These are phyloP conservation scores for Nematopogon swammerdamellus DNA, from an alignment of 2,888 invertebrate species.

Conservation along the genomic window DNA sequence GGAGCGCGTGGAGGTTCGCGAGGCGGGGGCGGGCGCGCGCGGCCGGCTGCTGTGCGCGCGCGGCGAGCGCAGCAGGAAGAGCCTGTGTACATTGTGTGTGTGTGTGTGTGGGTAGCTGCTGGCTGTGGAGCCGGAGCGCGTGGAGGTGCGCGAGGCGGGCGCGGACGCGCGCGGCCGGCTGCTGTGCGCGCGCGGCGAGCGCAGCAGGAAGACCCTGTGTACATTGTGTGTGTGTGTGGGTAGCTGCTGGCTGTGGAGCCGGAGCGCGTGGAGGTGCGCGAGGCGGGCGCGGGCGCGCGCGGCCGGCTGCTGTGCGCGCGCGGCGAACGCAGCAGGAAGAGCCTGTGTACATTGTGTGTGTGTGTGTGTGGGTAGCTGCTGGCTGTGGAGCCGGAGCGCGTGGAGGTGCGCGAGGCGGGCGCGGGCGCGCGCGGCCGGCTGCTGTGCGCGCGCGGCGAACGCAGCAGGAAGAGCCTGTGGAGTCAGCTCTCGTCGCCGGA, in stretches of 20 bases:
- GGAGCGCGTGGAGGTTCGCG: constrained; percentile 33
- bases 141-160: constrained; percentile 27
- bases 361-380: no score
- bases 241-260: constrained; percentile 40
- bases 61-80: constrained; percentile 48
- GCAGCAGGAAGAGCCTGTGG: constrained; percentile 51
- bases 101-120: no score
- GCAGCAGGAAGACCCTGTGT: constrained; percentile 51
- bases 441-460: constrained; percentile 51
- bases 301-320: constrained; percentile 46
- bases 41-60: constrained; percentile 46
- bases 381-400: constrained; percentile 38
- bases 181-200: constrained; percentile 51
- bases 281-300: no score
- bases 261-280: constrained; percentile 33
- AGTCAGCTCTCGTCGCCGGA: constrained; percentile 64
- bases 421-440: constrained; percentile 19
- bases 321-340: constrained; percentile 48
- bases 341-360: no score
- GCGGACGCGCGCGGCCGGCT: constrained; percentile 19
- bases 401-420: constrained; percentile 27
- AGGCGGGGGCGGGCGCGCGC: no score
- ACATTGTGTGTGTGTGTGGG: no score
- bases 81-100: no score
- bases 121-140: constrained; percentile 38